phyloP scores from a whole-genome alignment of 2,888 invertebrate species.

The Pristionchus arcanus region DNA sequence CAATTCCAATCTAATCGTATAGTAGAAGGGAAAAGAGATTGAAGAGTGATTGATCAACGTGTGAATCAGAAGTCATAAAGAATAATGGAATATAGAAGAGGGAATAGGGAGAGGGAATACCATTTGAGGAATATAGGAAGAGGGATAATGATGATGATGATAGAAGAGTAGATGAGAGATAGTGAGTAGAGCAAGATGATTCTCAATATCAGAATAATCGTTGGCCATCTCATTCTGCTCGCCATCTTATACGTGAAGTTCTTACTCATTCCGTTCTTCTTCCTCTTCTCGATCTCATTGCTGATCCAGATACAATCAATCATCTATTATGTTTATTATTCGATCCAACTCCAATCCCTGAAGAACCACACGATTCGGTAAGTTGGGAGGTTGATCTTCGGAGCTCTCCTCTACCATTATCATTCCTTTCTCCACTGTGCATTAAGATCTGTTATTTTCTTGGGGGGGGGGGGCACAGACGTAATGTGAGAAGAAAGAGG shows the following conservation, averaged over 20 bases:
- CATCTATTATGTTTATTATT: slow-evolving; percentile 70
- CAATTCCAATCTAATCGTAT: not conserved
- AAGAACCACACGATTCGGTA: not conserved
- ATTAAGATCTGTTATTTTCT: too few species aligned
- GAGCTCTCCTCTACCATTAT: not conserved
- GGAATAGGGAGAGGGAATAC: not conserved
- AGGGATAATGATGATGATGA: not conserved
- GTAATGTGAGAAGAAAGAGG: not conserved
- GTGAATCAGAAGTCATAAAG: slow-evolving; percentile 30
- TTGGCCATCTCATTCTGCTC: slow-evolving; percentile 75
- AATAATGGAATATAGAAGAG: not conserved
- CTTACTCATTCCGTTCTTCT: slow-evolving; percentile 71
- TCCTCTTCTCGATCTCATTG: slow-evolving; percentile 73
- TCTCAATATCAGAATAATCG: slow-evolving; percentile 49
- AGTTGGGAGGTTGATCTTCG: not conserved
- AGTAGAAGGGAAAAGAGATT: not conserved
- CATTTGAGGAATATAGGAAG: not conserved
- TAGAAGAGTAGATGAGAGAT: not conserved
- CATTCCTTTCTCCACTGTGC: too few species aligned
- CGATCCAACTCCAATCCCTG: slow-evolving; percentile 54
- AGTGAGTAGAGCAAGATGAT: not conserved
- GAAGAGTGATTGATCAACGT: not conserved
- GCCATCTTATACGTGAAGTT: slow-evolving; percentile 76
- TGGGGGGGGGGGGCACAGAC: too few species aligned
- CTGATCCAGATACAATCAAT: slow-evolving; percentile 78